Evolutionary conservation across 2,113 vertebrate genomes (phyloP), one percentile per base, ranked within the genome.

Genomic region (Scopus umbretta): DNA sequence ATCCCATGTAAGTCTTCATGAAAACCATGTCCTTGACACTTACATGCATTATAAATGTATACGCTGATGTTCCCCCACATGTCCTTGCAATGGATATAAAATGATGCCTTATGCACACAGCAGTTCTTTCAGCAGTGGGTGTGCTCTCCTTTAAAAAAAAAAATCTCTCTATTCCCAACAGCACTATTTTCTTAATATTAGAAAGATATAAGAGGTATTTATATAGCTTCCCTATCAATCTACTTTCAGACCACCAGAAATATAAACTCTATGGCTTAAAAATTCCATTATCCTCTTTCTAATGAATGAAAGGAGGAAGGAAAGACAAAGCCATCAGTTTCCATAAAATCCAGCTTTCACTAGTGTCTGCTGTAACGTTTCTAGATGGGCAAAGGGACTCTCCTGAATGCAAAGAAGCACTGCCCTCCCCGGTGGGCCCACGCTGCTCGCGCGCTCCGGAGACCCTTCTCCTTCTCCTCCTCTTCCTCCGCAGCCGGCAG

Each of bases 291-390:
- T 92, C 92, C 96, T 87, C 91, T 72, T 96, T 55, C 90, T 94
- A 95, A 96, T 88, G 95, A 96, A 92, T 87, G 82, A 96, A 94
- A 86, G 92, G 50, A 91, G 84, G 84, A 80, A 0, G 9, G 93
- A 94, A 93, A 96, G 94, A 92, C 90, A 96, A 96, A 96, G 89
- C 86, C 93, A 94, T 97, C 95, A 95, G 90, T 96, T 96, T 92
- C 85, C 85, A 95, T 96, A 95, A 97, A 97, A 88, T 63, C 87
- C 93, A 92, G 81, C 94, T 82, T 80, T 94, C 96, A 79, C 87
- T 95, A 55, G 63, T 29, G 93, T 76, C 95, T 93, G 91, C 87
- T 76, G 0, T 34, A 95, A 70, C 78, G 2, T 86, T 72, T 91
- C 87, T 62, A 85, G 92, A 90, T 95, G 94, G 93, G 92, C 79